Base-by-base conservation (phyloP, 2,888 invertebrate species). In the Tenthredo distinguenda region DNA sequence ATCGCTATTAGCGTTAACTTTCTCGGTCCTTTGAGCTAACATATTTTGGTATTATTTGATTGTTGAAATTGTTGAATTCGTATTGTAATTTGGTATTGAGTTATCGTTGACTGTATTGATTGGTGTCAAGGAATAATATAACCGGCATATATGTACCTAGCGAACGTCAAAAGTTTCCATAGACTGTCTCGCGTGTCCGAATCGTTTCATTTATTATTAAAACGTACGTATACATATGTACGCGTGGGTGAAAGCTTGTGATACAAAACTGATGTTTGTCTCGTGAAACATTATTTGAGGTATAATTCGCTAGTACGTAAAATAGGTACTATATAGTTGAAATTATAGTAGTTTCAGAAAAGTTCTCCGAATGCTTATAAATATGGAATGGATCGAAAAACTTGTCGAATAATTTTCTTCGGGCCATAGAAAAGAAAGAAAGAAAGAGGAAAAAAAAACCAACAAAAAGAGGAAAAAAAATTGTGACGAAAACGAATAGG, bases 371-470 rank as follows among this genome's bases (percentile, higher is more conserved):
- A 62, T 21, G 58, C 21, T 81, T 81, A 81, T 81, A 62, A 81
- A 81, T 81, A 81, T 81, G 81, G 62, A 58, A 31, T 77, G 9
- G 47, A 55, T 55, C 31, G 77, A 31, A 18, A 50, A n/a, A 21
- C 62, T 58, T 21, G 4, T n/a, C 21, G 40, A 81, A 81, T 62
- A 58, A 81, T 81, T 81, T 21, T 40, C 58, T 37, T 40, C 15
- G 34, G 12, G n/a, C 3, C 15, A 47, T 31, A 62, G 10, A 40
- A 58, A 15, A 72, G 71, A 84, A 87, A 74, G 37, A 72, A 85
- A 86, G 86, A 84, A 85, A 87, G 85, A 81, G 71, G 68, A 68
- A 50, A 79, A 40, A 76, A 81, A 84, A 71, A 26, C 26, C 26
- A 26, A 26, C 26, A 26, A 26, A 74, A 43, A 72, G 65, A 74